Conservation (phyloP, 2,888 invertebrate genomes). For the Hesperia comma region DNA sequence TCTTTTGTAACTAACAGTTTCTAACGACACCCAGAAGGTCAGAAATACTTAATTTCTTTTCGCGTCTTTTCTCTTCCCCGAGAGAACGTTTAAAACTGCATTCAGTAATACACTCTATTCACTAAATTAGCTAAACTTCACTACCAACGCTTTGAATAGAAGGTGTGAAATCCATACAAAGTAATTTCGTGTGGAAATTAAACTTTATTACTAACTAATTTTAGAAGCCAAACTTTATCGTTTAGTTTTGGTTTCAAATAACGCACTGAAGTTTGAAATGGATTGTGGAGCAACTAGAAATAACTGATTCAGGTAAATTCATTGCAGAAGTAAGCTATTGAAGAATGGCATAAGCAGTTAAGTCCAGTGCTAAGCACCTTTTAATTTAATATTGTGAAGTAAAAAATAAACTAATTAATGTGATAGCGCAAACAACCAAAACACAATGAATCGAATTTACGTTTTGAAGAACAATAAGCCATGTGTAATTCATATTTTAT, state of each 20-base stretch:
- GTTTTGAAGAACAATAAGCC: too few species aligned
- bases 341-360: too few species aligned
- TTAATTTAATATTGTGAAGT: too few species aligned
- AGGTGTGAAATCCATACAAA: constrained; percentile 42
- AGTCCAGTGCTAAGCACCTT: too few species aligned
- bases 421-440: too few species aligned
- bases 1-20: constrained; percentile 6
- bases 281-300: too few species aligned
- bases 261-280: not conserved
- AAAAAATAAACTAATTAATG: too few species aligned
- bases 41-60: constrained; percentile 1
- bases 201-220: not conserved
- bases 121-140: constrained; percentile 17
- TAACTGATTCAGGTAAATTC: too few species aligned
- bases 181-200: constrained; percentile 38
- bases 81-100: constrained; percentile 21
- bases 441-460: too few species aligned
- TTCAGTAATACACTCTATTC: constrained; percentile 15
- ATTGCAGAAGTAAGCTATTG: too few species aligned
- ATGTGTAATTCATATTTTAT: too few species aligned
- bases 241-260: not conserved
- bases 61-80: not conserved
- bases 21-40: not conserved
- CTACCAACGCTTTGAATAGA: constrained; percentile 25
- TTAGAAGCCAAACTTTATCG: not conserved